Evolutionary conservation across 2,888 invertebrate species (phyloP).

Genomic region (Mimumesa dahlbomi): DNA sequence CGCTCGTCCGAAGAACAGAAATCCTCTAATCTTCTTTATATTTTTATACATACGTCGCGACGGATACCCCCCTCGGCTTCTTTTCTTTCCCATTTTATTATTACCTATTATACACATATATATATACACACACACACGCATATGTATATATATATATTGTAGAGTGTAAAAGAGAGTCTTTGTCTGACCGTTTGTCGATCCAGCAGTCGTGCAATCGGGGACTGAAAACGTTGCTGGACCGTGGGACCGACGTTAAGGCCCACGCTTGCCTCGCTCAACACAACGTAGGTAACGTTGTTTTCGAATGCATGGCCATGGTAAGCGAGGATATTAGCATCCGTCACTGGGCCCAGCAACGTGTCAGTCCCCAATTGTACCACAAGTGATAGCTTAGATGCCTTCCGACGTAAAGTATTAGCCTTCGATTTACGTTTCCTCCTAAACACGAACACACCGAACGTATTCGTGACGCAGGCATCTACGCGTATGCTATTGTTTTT

Average conservation of each 20-base stretch:
- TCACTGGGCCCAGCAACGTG: no score
- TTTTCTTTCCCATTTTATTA: slow-evolving; percentile 11
- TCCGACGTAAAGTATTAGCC: slow-evolving; percentile 41
- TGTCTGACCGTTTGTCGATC: slow-evolving; percentile 1
- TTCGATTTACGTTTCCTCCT: background rate
- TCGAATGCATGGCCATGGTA: no score
- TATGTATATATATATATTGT: no score
- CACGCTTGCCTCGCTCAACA: no score
- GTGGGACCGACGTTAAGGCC: no score
- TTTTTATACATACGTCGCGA: slow-evolving; percentile 52
- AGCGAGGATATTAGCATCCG: no score
- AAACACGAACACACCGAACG: background rate
- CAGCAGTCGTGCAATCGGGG: background rate
- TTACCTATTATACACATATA: no score
- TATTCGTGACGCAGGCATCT: no score
- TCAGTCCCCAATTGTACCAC: background rate
- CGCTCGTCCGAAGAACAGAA: slow-evolving; percentile 40
- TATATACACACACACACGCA: no score
- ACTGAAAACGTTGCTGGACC: no score
- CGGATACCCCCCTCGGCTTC: slow-evolving; percentile 19
- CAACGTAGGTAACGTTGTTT: no score
- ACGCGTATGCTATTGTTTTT: no score
- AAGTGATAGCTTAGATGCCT: slow-evolving; percentile 25
- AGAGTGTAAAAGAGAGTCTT: slow-evolving; percentile 1
- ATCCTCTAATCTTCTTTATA: slow-evolving; percentile 48